Conservation (phyloP, 2,888 invertebrate species). For the Pedicia rivosa region DNA sequence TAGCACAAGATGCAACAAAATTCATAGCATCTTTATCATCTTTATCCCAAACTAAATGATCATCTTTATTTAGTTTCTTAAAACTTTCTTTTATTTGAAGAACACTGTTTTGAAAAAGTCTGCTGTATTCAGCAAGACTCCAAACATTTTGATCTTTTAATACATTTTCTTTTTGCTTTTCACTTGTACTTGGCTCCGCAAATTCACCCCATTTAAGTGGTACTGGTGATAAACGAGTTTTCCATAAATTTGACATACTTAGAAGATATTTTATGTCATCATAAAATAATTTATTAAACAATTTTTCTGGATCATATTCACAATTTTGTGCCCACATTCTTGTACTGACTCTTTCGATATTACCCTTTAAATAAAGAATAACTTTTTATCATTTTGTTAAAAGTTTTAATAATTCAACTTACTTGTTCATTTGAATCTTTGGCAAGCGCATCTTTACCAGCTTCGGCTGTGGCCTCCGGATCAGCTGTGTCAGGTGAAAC, state of each 20-base stretch:
- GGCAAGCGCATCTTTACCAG: constrained; percentile 41
- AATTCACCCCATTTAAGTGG: constrained; percentile 59
- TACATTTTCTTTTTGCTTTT: constrained; percentile 32
- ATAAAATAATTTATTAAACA: constrained; percentile 85
- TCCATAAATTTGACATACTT: constrained; percentile 93
- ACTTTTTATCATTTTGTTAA: neutral
- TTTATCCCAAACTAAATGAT: constrained; percentile 91
- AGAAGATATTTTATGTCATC: constrained; percentile 91
- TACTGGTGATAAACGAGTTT: constrained; percentile 67
- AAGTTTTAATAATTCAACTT: constrained; percentile 3
- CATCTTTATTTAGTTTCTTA: constrained; percentile 35
- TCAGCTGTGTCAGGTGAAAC: constrained; percentile 96
- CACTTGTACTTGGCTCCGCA: constrained; percentile 40
- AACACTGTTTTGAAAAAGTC: constrained; percentile 54
- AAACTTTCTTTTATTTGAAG: constrained; percentile 43
- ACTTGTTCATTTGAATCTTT: constrained; percentile 17
- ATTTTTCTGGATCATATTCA: constrained; percentile 64
- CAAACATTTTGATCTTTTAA: constrained; percentile 63
- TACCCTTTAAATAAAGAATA: too few relatives aligned
- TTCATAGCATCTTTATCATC: constrained; percentile 88
- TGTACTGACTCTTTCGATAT: constrained; percentile 53
- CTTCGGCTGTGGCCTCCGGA: constrained; percentile 69
- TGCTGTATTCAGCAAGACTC: constrained; percentile 58
- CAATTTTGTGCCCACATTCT: constrained; percentile 75
- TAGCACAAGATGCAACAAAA: constrained; percentile 91